phyloP scores from a whole-genome alignment of 1,140 invertebrate species.

The Aleiodes sp. region DNA sequence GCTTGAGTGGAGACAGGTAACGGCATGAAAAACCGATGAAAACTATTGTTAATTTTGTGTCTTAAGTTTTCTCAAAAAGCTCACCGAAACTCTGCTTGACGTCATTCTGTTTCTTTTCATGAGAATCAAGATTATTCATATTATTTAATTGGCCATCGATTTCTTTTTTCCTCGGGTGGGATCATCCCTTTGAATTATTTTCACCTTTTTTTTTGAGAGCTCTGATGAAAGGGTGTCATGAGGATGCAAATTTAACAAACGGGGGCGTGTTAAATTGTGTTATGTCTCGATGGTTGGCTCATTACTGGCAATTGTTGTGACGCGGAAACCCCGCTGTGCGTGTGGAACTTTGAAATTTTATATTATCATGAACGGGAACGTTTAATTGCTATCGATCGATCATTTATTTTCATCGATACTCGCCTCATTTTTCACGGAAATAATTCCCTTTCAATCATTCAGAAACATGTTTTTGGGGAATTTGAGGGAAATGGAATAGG shows the following conservation, averaged over 20 bases:
- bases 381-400: conserved; percentile 66
- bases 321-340: conserved; percentile 53
- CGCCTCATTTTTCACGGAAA: conserved; percentile 5
- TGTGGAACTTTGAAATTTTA: conserved; percentile 9
- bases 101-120: not conserved
- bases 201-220: not conserved
- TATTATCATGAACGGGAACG: conserved; percentile 55
- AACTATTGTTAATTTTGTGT: not conserved
- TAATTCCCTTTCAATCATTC: too few relatives aligned
- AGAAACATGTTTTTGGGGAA: too few relatives aligned
- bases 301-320: conserved; percentile 64
- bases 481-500: too few relatives aligned
- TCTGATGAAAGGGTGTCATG: conserved; percentile 37
- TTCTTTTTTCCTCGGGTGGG: too few relatives aligned
- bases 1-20: not conserved
- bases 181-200: too few relatives aligned
- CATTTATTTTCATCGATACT: conserved; percentile 53
- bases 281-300: conserved; percentile 57
- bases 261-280: not conserved
- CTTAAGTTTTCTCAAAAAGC: not conserved
- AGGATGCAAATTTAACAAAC: conserved; percentile 47
- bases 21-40: not conserved
- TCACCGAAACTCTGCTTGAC: not conserved
- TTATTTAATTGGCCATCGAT: not conserved
- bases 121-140: not conserved